Percentiles rank a stretch among this genome's conserved stretches.
Conservation (phyloP, 2,113 vertebrate genomes). For the Amblyopsis rosae region DNA sequence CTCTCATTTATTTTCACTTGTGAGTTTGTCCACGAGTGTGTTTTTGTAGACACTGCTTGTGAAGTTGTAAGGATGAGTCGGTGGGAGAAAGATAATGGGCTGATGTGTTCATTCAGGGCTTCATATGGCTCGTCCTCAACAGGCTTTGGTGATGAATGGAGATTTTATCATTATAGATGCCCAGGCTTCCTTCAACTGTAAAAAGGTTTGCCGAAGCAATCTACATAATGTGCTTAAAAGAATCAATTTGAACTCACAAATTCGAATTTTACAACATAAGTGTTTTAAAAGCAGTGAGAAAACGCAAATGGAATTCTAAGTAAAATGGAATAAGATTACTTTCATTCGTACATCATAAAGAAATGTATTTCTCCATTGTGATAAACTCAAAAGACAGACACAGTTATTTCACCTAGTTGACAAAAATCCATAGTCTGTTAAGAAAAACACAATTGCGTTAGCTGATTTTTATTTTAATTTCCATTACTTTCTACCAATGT, state of each 20-base stretch:
- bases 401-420: too few relatives aligned
- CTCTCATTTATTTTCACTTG: constrained; percentile 80
- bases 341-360: too few relatives aligned
- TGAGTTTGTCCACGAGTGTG: constrained; percentile 69
- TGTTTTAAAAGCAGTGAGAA: constrained; percentile 4
- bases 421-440: too few relatives aligned
- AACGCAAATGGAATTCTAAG: too few relatives aligned
- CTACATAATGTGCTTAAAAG: constrained; percentile 33
- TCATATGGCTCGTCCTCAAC: constrained; percentile 17
- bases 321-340: too few relatives aligned
- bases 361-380: neutral
- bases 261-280: constrained; percentile 15
- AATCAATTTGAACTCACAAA: constrained; percentile 28
- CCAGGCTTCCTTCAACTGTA: constrained; percentile 26
- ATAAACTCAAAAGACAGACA: neutral
- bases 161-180: constrained; percentile 22
- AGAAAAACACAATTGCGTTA: neutral
- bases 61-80: constrained; percentile 70
- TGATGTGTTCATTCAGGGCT: neutral
- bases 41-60: constrained; percentile 65
- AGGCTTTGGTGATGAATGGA: constrained; percentile 36
- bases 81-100: constrained; percentile 55
- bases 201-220: constrained; percentile 36
- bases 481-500: neutral
- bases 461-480: constrained; percentile 3